Percentiles rank a stretch among this genome's conserved stretches.
Evolutionary conservation across 2,113 vertebrate species (phyloP).

Genomic region (Ophthalmolycus amberensis): DNA sequence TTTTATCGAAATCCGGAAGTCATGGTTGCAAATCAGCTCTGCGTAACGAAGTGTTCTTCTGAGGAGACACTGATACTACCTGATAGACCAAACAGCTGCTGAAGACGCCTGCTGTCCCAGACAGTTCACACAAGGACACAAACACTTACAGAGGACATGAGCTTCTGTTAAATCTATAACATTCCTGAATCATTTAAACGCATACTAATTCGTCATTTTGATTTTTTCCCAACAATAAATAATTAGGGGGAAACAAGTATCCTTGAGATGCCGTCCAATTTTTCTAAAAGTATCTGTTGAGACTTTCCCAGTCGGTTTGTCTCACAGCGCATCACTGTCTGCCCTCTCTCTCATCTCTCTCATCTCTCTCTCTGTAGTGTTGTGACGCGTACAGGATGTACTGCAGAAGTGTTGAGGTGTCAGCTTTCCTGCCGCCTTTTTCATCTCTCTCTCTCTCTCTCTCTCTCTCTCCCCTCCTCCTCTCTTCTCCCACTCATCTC

Average conservation of each 20-base stretch:
- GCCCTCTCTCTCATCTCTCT: not conserved
- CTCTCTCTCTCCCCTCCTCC: not conserved
- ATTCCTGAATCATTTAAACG: no score
- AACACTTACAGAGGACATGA: no score
- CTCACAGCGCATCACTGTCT: not conserved
- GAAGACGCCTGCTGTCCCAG: no score
- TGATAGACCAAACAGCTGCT: no score
- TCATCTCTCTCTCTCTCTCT: not conserved
- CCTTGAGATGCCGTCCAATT: not conserved
- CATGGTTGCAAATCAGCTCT: no score
- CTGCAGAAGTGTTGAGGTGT: conserved; percentile 55
- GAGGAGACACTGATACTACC: no score
- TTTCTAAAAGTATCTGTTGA: not conserved
- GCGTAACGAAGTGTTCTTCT: no score
- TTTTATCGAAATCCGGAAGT: no score
- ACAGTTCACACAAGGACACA: no score
- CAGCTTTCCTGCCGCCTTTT: conserved; percentile 42
- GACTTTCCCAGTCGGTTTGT: not conserved
- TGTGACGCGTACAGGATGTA: conserved; percentile 32
- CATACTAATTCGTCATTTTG: no score
- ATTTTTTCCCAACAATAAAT: not conserved
- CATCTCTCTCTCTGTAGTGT: not conserved
- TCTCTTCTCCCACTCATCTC: not conserved
- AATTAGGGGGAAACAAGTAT: not conserved
- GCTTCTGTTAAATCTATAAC: no score